Percentiles rank a stretch among this genome's conserved stretches.
These are phyloP conservation scores for Cichlasoma orientale DNA, from an alignment of 2,797 vertebrate species.

Conservation along the genomic window DNA sequence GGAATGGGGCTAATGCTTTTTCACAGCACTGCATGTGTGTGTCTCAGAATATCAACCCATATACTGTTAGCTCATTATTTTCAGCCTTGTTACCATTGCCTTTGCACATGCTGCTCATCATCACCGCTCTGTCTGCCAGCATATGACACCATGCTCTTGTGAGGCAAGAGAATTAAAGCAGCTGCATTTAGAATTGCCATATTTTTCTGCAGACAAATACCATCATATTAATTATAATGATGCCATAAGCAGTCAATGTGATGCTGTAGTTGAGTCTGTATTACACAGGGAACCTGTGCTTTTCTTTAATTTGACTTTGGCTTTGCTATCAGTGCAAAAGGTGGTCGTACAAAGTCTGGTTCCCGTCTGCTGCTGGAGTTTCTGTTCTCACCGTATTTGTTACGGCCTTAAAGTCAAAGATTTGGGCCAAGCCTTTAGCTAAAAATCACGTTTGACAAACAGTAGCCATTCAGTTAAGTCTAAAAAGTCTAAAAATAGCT, in stretches of 20 bases:
- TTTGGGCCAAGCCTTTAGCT: conserved; percentile 10
- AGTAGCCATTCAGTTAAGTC: conserved; percentile 29
- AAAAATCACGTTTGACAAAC: conserved; percentile 22
- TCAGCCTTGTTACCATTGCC: neutral
- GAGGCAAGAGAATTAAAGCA: neutral
- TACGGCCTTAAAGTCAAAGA: conserved; percentile 1
- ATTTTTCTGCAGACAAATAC: neutral
- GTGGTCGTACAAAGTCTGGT: neutral
- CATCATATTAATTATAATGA: neutral
- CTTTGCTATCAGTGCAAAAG: accelerated
- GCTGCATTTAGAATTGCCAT: neutral
- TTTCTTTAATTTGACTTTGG: neutral
- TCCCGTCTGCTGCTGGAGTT: neutral
- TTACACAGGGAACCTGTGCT: neutral
- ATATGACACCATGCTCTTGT: neutral
- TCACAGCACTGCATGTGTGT: too few species aligned
- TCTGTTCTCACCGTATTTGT: neutral
- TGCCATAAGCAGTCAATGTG: neutral
- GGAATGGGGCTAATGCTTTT: too few species aligned
- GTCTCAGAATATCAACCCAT: neutral
- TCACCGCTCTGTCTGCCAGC: neutral
- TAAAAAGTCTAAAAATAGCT: conserved; percentile 49
- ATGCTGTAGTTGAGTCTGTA: neutral
- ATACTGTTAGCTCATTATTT: neutral
- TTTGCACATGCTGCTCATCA: neutral